A percentile compares a stretch with the other conserved stretches of the same genome.
phyloP scores from a whole-genome alignment of 1,140 invertebrate species.

The Calycopis cecrops region DNA sequence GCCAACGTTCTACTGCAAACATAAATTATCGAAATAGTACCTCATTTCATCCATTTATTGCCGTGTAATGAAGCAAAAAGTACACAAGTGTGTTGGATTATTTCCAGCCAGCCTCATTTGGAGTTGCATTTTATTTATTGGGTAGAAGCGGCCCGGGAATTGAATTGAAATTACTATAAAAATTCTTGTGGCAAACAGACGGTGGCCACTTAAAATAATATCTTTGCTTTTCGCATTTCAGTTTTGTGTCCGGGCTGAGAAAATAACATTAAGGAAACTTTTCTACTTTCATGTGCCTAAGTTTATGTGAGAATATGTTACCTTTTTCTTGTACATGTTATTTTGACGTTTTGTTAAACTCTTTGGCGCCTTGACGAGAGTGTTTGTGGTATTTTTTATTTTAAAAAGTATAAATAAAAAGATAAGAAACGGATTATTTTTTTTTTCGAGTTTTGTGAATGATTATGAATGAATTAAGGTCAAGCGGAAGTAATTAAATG shows the following conservation, averaged over 20 bases:
- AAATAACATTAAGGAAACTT: slow-evolving; percentile 6
- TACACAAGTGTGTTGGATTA: slow-evolving; percentile 34
- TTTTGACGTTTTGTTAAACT: no score
- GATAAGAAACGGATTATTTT: no score
- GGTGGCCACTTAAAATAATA: slow-evolving; percentile 17
- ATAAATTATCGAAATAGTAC: slow-evolving; percentile 25
- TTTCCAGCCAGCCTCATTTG: slow-evolving; percentile 32
- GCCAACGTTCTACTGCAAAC: slow-evolving; percentile 5
- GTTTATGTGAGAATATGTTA: background rate
- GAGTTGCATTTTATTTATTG: slow-evolving; percentile 31
- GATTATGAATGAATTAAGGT: no score
- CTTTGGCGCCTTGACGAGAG: no score
- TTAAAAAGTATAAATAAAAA: no score
- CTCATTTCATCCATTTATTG: slow-evolving; percentile 32
- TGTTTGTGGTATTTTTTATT: no score
- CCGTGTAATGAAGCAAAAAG: slow-evolving; percentile 35
- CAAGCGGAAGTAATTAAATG: no score
- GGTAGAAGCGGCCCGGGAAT: slow-evolving; percentile 16
- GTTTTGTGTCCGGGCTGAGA: background rate
- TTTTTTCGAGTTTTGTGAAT: no score
- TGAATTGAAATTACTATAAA: slow-evolving; percentile 24
- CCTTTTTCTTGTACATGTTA: no score
- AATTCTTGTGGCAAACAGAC: slow-evolving; percentile 15
- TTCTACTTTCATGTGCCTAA: slow-evolving; percentile 4
- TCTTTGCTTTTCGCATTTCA: slow-evolving; percentile 5